Base-by-base conservation (phyloP, 2,797 vertebrate genomes). In the Schizopygopsis pylzovi region DNA sequence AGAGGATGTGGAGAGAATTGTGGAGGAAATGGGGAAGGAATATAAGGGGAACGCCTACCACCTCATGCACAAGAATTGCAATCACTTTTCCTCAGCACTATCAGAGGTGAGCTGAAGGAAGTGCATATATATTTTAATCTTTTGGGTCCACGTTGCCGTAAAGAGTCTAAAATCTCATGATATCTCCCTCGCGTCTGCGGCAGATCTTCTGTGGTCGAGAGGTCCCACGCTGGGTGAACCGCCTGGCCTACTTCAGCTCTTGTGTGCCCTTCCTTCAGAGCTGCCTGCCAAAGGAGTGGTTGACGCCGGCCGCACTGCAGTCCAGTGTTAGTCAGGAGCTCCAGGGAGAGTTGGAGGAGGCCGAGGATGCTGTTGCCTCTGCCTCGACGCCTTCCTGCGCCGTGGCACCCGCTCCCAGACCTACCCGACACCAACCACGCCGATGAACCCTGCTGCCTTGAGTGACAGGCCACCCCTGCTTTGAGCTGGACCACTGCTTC, bases 11-110 rank as follows among this genome's bases (percentile, higher is more conserved):
- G 98, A 99, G 94, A 96, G 97, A 87, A 99, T 99, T 82, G 96
- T 98, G 84, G 98, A 99, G 94, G 98, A 99, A 90, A 96, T 99
- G 95, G 98, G 98, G 87, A 99, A 99, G 90, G 98, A 99, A 92
- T 99, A 98, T 92, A 99, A 97, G 95, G 98, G 98, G 90, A 99
- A 99, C 65, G 97, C 98, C 86, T 99, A 99, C 93, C 98, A 99
- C 92, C 96, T 99, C 90, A 99, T 99, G 98, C 98, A 99, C 96
- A 99, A 99, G 95, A 99, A 99, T 95, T 99, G 98, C 94, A 99
- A 99, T 95, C 98, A 99, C 92, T 99, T 99, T 92, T 99, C 98
- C 93, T 99, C 98, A 77, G 96, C 97, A 82, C 95, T 99, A 88
- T 99, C 98, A 18, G 98, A 99, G 97, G 98, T 98, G 93, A 92